Conservation (phyloP, 2,888 invertebrate genomes). For the Dexiosoma caninum region DNA sequence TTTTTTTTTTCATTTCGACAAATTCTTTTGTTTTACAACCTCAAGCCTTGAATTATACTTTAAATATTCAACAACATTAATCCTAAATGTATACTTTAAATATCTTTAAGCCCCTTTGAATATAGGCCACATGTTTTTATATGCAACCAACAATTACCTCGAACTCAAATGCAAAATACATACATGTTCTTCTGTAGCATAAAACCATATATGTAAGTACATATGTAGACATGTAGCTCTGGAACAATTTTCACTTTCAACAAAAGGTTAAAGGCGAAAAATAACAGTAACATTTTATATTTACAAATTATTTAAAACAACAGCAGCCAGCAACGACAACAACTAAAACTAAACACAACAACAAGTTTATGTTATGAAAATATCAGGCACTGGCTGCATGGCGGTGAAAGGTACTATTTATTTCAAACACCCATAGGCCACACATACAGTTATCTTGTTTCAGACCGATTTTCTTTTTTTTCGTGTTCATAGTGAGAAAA, state of each 20-base stretch:
- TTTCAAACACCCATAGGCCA: constrained; percentile 20
- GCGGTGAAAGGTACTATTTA: constrained; percentile 38
- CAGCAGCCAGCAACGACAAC: background rate
- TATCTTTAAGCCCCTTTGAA: background rate
- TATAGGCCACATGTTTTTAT: constrained; percentile 22
- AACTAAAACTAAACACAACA: constrained; percentile 10
- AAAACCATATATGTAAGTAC: constrained; percentile 3
- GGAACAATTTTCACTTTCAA: constrained; percentile 9
- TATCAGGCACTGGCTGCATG: constrained; percentile 39
- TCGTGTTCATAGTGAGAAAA: background rate
- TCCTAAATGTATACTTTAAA: constrained; percentile 13
- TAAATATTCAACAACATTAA: constrained; percentile 20
- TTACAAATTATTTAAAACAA: constrained; percentile 43
- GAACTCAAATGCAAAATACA: background rate
- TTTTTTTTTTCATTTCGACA: too few species aligned
- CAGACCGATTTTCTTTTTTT: background rate
- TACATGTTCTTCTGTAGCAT: background rate
- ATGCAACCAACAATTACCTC: constrained; percentile 5
- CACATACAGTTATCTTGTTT: background rate
- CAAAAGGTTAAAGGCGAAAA: constrained; percentile 10
- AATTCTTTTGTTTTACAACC: background rate
- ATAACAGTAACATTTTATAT: constrained; percentile 32
- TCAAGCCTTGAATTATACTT: constrained; percentile 30
- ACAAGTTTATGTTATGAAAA: constrained; percentile 4
- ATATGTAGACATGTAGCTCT: too few species aligned